Base-by-base conservation (phyloP, 2,797 vertebrate genomes). In the Falco rusticolus region DNA sequence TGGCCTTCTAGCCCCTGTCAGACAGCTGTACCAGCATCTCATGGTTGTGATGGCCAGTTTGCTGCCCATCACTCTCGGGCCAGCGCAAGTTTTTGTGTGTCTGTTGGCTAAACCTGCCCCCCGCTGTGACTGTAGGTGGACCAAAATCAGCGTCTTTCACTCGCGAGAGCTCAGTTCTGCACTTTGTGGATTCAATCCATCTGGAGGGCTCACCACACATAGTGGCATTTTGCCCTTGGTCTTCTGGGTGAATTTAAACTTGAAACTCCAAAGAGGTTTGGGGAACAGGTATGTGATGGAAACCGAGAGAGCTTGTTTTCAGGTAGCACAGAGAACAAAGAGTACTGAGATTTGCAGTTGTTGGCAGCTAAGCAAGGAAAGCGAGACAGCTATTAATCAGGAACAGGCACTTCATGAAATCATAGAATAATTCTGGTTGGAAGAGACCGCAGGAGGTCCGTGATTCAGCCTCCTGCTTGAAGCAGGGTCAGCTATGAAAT, bases 371-470 rank as follows among this genome's bases (percentile, higher is more conserved):
- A 83, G 50, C 41, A 70, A 83, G 69, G 82, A 76, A 43, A 65
- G 53, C 56, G 83, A 65, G 79, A 74, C 43, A 63, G 71, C 43
- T 94, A 71, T 93, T 92, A 92, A 93, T 90, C 86, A 94, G 80
- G 91, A 94, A 41, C 29, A 71, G 74, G 57, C 56, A 54, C 43
- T 85, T 87, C 4, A 16, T 85, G 43, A 65, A 72, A 72, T 85
- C 43, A 51, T 37, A 83, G 56, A 91, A 74, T 83, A 90, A 85
- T 85, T 95, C 43, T 15, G 85, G 39, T 45, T 80, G 60, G 85
- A 94, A 74, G 71, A 89, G 51, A 80, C 68, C 33, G 19, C 54
- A 61, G 82, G 72, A 93, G 41, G 68, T 93, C 86, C 84, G 54
- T 87, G 68, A 63, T 91, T 45, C 39, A 71, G 37, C 61, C 22